Evolutionary conservation across 2,888 invertebrate species (phyloP), one percentile per base, ranked within the genome.

Genomic region (Lasioglossum leucozonium): DNA sequence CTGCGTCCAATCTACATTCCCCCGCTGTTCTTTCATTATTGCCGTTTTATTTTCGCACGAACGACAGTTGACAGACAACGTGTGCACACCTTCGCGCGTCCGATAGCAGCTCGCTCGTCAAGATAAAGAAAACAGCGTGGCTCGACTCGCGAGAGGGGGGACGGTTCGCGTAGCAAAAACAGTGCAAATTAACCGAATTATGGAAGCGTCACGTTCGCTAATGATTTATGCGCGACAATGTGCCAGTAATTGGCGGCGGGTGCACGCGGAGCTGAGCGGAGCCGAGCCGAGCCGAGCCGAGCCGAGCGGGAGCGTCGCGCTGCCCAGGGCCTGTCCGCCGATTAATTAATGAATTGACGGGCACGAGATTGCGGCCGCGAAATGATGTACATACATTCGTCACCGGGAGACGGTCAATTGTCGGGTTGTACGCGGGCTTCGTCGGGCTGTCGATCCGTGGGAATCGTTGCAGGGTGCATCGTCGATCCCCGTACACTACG

Each of bases 341-440:
- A 92, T 92, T 92, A 91, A 91, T 91, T 92, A 92, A 88, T 89
- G 87, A 89, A 91, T 92, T 88, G 91, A 89, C 87, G 85, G 84
- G 85, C 86, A 87, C 90, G 89, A 86, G 90, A 91, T 92, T 91
- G 91, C 89, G 85, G 86, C 84, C 87, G 85, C 87, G 84, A 84
- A 88, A 90, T 89, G 87, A 89, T 90, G 90, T 87, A 86, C 89
- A 88, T 84, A 89, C 89, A 90, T 86, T 88, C 87, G 86, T 89
- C 90, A 86, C 81, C 75, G 84, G 79, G 86, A 86, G 86, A 87
- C 76, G 87, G 83, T 86, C 87, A 82, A 85, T 87, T 81, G 87
- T 83, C 85, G 77, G 65, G 47, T 40, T 44, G 81, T 62, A 80
- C 80, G 80, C 69, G 58, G 47, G 8, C 22, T 13, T 58, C 72